Conservation (phyloP, 1,140 invertebrate species). For the Cyrtorhinus lividipennis region DNA sequence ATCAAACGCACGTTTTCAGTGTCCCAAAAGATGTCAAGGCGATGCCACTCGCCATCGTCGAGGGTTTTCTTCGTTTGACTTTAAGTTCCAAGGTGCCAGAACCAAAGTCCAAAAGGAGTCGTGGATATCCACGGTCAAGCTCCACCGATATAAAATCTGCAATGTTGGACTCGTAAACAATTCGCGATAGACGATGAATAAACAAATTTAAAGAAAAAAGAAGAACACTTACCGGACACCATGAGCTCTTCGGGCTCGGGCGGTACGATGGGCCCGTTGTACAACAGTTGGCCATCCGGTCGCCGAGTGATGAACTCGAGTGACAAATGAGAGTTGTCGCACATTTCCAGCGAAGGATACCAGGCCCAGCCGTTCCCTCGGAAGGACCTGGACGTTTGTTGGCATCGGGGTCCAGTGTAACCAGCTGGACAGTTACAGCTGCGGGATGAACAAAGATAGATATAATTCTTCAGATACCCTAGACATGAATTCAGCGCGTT, state of each 20-base stretch:
- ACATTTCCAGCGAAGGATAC: constrained; percentile 91
- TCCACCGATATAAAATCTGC: constrained; percentile 85
- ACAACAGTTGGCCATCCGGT: constrained; percentile 80
- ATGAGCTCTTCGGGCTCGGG: constrained; percentile 76
- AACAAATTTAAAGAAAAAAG: no score
- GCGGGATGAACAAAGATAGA: constrained; percentile 17
- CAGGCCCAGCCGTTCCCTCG: constrained; percentile 86
- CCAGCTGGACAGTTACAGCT: constrained; percentile 79
- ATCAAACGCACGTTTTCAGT: constrained; percentile 77
- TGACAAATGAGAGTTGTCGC: constrained; percentile 84
- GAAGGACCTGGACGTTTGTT: constrained; percentile 88
- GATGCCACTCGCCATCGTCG: constrained; percentile 92
- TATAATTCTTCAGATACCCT: no score
- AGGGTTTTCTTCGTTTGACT: constrained; percentile 71
- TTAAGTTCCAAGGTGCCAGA: constrained; percentile 79
- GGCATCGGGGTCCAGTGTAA: constrained; percentile 87
- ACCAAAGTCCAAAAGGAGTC: constrained; percentile 86
- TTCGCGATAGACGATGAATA: no score
- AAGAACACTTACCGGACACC: constrained; percentile 45
- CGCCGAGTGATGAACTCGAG: constrained; percentile 88
- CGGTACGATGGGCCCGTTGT: constrained; percentile 90
- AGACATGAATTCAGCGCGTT: no score
- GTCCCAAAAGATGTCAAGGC: constrained; percentile 88
- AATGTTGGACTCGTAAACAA: no score
- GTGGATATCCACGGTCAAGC: constrained; percentile 75